These are phyloP conservation scores for Aphis gossypii DNA, from an alignment of 1,140 invertebrate genomes.

Conservation along the genomic window DNA sequence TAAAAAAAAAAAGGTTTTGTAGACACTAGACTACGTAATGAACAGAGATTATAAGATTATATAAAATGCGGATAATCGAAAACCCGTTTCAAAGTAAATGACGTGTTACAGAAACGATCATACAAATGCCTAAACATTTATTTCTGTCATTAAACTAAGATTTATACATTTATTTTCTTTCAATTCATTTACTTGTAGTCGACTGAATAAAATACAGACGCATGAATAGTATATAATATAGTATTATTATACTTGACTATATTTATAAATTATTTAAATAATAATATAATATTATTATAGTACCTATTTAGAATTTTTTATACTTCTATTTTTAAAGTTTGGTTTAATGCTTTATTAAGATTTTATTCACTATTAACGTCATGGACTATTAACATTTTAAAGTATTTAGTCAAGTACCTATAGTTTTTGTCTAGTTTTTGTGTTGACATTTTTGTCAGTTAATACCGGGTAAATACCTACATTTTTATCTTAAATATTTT, in stretches of 20 bases:
- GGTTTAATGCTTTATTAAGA: background rate
- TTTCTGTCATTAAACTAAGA: constrained; percentile 7
- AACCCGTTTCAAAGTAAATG: constrained; percentile 25
- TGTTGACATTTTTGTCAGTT: background rate
- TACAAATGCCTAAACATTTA: constrained; percentile 41
- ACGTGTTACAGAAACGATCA: constrained; percentile 34
- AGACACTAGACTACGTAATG: constrained; percentile 25
- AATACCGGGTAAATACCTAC: too few species aligned
- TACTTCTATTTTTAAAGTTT: background rate
- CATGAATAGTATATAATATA: background rate
- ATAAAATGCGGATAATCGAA: constrained; percentile 5
- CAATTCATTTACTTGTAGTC: background rate
- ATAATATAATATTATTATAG: too few species aligned
- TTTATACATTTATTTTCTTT: background rate
- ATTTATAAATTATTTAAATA: background rate
- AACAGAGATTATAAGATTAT: constrained; percentile 37
- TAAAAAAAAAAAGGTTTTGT: background rate
- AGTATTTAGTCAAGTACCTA: background rate
- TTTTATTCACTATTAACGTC: too few species aligned
- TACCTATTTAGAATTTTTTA: too few species aligned
- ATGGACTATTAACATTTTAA: background rate
- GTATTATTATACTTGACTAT: background rate
- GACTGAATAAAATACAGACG: background rate
- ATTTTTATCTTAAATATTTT: background rate
- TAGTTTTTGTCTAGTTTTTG: background rate